Conservation (phyloP, 2,888 invertebrate species). For the Corythucha ciliata region DNA sequence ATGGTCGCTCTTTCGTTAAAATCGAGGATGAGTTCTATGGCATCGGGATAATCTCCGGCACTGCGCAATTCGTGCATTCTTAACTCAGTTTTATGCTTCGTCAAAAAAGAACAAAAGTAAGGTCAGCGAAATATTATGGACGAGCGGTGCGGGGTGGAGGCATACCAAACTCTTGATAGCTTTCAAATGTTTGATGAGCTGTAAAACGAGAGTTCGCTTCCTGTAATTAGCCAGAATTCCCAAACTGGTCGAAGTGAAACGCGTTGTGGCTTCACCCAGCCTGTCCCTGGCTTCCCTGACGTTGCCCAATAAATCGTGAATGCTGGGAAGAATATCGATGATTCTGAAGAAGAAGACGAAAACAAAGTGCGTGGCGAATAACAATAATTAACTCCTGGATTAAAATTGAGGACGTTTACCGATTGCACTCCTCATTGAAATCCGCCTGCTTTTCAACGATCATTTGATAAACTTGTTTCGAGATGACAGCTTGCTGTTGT, state of each 20-base stretch:
- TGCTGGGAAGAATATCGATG: constrained; percentile 57
- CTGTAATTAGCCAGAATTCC: constrained; percentile 85
- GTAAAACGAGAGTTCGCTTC: constrained; percentile 72
- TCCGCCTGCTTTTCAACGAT: constrained; percentile 84
- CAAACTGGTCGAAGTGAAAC: constrained; percentile 75
- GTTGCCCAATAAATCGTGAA: constrained; percentile 58
- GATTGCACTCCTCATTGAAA: constrained; percentile 75
- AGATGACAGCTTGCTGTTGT: constrained; percentile 77
- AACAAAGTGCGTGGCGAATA: neutral
- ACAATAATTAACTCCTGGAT: neutral
- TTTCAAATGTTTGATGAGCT: constrained; percentile 66
- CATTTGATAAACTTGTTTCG: constrained; percentile 84
- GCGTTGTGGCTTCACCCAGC: constrained; percentile 64
- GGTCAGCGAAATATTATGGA: neutral
- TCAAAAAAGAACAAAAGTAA: constrained; percentile 4
- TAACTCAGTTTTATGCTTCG: constrained; percentile 69
- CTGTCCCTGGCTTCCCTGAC: constrained; percentile 64
- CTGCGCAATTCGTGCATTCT: constrained; percentile 70
- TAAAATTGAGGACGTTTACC: constrained; percentile 35
- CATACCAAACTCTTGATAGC: constrained; percentile 68
- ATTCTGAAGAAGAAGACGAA: constrained; percentile 44
- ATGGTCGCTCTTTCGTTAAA: constrained; percentile 77
- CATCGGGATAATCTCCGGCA: constrained; percentile 78
- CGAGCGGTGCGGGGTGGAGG: neutral
- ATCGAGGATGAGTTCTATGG: constrained; percentile 78